A percentile compares a stretch with the other conserved stretches of the same genome.
phyloP scores from a whole-genome alignment of 2,113 vertebrate genomes.

The Polypterus bichir region DNA sequence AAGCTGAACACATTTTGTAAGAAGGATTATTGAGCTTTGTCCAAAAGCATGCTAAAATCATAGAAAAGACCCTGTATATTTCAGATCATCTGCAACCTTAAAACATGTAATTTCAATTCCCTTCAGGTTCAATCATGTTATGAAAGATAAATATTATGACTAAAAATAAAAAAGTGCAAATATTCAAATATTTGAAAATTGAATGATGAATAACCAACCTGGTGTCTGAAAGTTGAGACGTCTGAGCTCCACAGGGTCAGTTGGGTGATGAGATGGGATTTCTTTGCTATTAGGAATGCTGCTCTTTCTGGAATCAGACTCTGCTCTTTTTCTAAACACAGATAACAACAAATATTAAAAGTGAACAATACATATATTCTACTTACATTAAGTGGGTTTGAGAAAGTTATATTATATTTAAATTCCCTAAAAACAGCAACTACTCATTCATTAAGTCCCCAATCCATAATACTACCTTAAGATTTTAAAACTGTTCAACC shows the following conservation, averaged over 20 bases:
- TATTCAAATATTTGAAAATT: not conserved
- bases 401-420: no score
- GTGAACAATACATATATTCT: no score
- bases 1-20: no score
- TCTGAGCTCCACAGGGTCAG: constrained; percentile 88
- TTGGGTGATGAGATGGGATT: constrained; percentile 83
- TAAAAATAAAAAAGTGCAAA: not conserved
- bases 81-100: no score
- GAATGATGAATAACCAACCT: constrained; percentile 47
- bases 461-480: no score
- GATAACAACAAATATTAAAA: constrained; percentile 1
- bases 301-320: constrained; percentile 89
- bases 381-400: no score
- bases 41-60: no score
- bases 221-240: constrained; percentile 97
- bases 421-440: no score
- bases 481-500: no score
- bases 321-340: constrained; percentile 77
- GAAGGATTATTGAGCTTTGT: no score
- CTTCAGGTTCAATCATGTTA: not conserved
- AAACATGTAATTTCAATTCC: not conserved
- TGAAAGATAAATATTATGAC: not conserved
- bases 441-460: no score
- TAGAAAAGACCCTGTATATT: no score
- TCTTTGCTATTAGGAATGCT: constrained; percentile 94